Conservation (phyloP, 2,797 vertebrate genomes). For the Acrossocheilus wenchowensis region DNA sequence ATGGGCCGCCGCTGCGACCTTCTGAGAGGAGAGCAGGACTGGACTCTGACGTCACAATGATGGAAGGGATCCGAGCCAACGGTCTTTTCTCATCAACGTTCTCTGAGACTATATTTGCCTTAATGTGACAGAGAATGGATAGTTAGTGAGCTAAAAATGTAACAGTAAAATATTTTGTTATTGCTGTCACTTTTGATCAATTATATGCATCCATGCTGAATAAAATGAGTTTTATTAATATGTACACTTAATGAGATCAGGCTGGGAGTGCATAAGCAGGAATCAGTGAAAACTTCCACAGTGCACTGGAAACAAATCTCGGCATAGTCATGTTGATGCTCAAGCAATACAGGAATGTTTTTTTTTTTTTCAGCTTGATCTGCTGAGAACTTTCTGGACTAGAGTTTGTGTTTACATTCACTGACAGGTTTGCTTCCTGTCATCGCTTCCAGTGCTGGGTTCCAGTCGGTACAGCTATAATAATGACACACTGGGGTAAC, state of each 20-base stretch:
- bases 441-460: not conserved
- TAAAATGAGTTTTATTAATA: not conserved
- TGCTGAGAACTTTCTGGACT: not conserved
- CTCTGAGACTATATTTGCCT: constrained; percentile 44
- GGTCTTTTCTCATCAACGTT: constrained; percentile 34
- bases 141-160: not conserved
- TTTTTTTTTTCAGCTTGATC: not conserved
- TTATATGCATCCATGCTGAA: not conserved
- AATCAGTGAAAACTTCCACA: not conserved
- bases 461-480: not conserved
- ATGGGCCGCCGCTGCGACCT: constrained; percentile 56
- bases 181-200: not conserved
- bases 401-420: not conserved
- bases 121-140: constrained; percentile 35
- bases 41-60: constrained; percentile 81
- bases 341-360: not conserved
- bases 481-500: not conserved
- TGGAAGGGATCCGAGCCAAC: constrained; percentile 56
- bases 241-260: not conserved
- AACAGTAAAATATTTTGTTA: not conserved
- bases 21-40: constrained; percentile 70
- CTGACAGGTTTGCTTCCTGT: not conserved
- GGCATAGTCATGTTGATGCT: not conserved
- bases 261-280: not conserved
- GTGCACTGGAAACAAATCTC: not conserved